A percentile compares a stretch with the other conserved stretches of the same genome.
Conservation (phyloP, 1,140 invertebrate genomes). For the Hirudo medicinalis region DNA sequence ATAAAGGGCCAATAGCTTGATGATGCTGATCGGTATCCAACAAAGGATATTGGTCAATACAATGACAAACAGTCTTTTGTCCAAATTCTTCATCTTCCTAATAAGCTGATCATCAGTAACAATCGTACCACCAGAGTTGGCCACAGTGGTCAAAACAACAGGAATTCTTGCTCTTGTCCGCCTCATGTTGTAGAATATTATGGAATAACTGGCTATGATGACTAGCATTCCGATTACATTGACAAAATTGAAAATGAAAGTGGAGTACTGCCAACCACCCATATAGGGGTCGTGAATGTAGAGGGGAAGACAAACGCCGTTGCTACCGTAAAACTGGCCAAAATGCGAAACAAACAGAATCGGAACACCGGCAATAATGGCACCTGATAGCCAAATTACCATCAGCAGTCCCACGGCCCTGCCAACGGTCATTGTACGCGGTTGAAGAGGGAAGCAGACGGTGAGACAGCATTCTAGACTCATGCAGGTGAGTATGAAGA, state of each 20-base stretch:
- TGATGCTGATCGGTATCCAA: conserved; percentile 58
- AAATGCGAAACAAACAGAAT: conserved; percentile 50
- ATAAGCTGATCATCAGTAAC: neutral
- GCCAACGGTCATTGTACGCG: conserved; percentile 7
- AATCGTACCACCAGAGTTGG: neutral
- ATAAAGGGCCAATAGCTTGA: conserved; percentile 49
- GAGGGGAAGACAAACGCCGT: conserved; percentile 39
- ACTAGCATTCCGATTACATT: conserved; percentile 42
- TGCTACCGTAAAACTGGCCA: conserved; percentile 38
- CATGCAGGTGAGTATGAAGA: conserved; percentile 61
- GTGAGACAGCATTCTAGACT: conserved; percentile 56
- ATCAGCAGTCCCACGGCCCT: neutral
- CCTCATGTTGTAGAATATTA: conserved; percentile 52
- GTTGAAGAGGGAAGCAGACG: conserved; percentile 52
- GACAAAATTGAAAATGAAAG: conserved; percentile 37
- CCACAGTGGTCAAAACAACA: conserved; percentile 40
- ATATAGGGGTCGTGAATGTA: conserved; percentile 36
- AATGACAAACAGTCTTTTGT: conserved; percentile 59
- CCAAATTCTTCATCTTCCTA: conserved; percentile 36
- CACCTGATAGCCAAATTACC: conserved; percentile 14
- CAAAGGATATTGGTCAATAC: conserved; percentile 59
- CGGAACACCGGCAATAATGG: conserved; percentile 40
- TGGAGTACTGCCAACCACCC: conserved; percentile 39
- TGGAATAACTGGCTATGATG: conserved; percentile 37
- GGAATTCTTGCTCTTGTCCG: conserved; percentile 49